Conservation (phyloP, 2,113 vertebrate genomes). For the Aix galericulata region DNA sequence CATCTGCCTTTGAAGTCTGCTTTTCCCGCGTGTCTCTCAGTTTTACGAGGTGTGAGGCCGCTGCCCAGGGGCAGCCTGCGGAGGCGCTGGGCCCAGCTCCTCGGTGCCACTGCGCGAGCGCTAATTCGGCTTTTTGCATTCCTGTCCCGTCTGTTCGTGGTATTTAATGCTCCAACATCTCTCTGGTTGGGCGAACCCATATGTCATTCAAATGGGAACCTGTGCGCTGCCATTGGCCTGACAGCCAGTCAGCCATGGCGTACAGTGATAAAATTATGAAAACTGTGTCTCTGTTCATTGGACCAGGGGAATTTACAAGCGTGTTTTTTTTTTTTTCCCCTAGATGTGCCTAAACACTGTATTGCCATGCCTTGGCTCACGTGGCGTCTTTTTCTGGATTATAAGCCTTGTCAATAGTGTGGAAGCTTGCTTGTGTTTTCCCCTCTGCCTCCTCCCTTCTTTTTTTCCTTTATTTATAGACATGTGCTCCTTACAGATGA, state of each 20-base stretch:
- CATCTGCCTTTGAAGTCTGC: background rate
- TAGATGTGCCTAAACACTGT: slow-evolving; percentile 30
- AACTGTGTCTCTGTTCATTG: slow-evolving; percentile 85
- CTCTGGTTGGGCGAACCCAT: slow-evolving; percentile 89
- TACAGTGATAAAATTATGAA: slow-evolving; percentile 85
- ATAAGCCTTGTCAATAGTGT: slow-evolving; percentile 49
- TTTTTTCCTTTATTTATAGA: background rate
- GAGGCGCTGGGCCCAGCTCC: background rate
- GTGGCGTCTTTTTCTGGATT: slow-evolving; percentile 28
- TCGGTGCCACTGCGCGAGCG: background rate
- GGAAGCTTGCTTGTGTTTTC: slow-evolving; percentile 5
- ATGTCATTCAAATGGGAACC: slow-evolving; percentile 89
- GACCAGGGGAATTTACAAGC: slow-evolving; percentile 82
- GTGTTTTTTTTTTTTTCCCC: background rate
- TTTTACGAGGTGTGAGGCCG: slow-evolving; percentile 25
- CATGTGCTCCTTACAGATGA: background rate
- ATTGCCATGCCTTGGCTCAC: slow-evolving; percentile 25
- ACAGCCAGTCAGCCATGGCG: slow-evolving; percentile 77
- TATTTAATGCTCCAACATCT: slow-evolving; percentile 81
- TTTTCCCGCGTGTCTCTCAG: background rate
- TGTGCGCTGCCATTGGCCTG: slow-evolving; percentile 77
- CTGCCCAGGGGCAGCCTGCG: background rate
- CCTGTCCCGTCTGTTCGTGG: slow-evolving; percentile 79
- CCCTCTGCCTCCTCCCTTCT: background rate
- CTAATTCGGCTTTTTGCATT: slow-evolving; percentile 79